Evolutionary conservation across 2,888 invertebrate species (phyloP), one percentile per base, ranked within the genome.

Genomic region (Galeopsomyia nigrocyanea): DNA sequence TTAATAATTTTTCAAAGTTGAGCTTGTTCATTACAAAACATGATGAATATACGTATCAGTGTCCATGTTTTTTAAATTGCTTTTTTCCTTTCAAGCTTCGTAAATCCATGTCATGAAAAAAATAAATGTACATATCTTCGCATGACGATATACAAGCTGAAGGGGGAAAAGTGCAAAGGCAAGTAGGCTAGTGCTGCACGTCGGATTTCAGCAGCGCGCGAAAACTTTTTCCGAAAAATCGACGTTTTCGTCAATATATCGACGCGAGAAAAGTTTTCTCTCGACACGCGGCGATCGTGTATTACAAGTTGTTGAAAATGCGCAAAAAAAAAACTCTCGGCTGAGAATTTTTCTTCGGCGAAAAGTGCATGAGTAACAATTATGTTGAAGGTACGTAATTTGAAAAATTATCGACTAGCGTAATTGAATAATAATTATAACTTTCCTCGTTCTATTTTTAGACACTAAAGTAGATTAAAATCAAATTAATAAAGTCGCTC

Each of bases 351-450:
- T 26, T 26, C 26, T 26, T 5, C 3, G 26, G 26, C 26, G 26
- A 26, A 26, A 2, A 5, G 26, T 2, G 13, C 47, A 49, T 26
- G 2, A 16, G 6, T 7, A 50, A 1, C 51, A 39, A 13, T 51
- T 7, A 60, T 69, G n/a, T n/a, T n/a, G 51, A 51, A 21, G 61
- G 13, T 31, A 51, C 22, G 51, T 58, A 51, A 67, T 63, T 67
- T 67, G 50, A 57, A 68, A 68, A 63, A 51, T 63, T 63, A 72
- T 68, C 53, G 58, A 14, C 47, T 50, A 22, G 6, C 26, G n/a
- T 63, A 63, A 72, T 68, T 68, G 47, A 55, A 19, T 67, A n/a
- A n/a, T 53, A 47, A 49, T 58, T 49, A 64, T 68, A 72, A 72
- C 49, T 62, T 61, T 60, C 46, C 26, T 2, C 26, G 26, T 26